Evolutionary conservation across 2,113 vertebrate genomes (phyloP), one percentile per base, ranked within the genome.

Genomic region (Tangachromis dhanisi): DNA sequence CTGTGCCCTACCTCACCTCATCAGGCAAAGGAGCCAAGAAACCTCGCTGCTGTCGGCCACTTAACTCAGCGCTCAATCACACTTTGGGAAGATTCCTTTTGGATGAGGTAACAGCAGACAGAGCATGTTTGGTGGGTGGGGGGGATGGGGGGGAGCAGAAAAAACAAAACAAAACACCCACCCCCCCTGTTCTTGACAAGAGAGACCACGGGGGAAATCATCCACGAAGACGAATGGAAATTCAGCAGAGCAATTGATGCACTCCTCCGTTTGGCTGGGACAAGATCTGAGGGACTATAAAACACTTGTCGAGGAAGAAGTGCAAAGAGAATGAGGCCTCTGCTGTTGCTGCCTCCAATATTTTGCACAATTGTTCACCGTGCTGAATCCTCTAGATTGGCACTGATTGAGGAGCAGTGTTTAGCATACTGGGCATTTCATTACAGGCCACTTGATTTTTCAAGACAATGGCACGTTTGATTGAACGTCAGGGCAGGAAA

Each of bases 201-300:
- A 57, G 85, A 85, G 89, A 93, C 91, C 95, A 90, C 92, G 7
- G 19, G 94, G 94, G 95, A 95, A 96, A 95, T 96, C 94, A 94
- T 92, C 89, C 89, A 84, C 80, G 26, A 86, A 93, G 94, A 93
- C 53, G 85, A 91, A 95, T 94, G 91, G 88, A 94, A 91, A 94
- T 93, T 87, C 95, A 87, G 91, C 78, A 78, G 90, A 93, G 93
- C 93, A 91, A 90, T 94, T 94, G 93, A 95, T 94, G 90, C 88
- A 95, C 87, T 94, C 47, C 92, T 86, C 63, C 33, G 16, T 94
- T 94, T 92, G 90, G 88, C 89, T 81, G 84, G 88, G 86, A 94
- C 91, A 86, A 91, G 89, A 94, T 93, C 90, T 87, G 82, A 93
- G 91, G 83, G 88, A 93, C 89, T 83, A 26, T 17, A 89, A 87